phyloP scores from a whole-genome alignment of 1,140 invertebrate species.

The Sycophila sp. region DNA sequence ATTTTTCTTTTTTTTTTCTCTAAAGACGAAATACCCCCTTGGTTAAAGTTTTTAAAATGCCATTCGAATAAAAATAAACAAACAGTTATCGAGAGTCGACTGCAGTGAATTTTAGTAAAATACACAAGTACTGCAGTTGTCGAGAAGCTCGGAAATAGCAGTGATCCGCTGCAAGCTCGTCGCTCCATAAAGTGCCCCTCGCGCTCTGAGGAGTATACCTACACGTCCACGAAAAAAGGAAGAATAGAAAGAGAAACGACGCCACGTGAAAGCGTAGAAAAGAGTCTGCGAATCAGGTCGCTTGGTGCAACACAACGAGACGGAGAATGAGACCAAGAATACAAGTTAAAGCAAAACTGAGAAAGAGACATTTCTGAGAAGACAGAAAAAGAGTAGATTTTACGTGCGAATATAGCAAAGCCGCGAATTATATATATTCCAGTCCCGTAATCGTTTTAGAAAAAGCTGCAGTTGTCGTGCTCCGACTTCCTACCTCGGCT shows the following conservation, averaged over 20 bases:
- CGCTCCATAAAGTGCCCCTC: not conserved
- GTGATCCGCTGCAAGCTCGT: not conserved
- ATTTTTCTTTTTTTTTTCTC: too few relatives aligned
- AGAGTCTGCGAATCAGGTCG: not conserved
- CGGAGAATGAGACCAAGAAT: not conserved
- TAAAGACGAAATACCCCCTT: too few relatives aligned
- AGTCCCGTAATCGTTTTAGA: too few relatives aligned
- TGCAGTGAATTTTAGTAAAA: too few relatives aligned
- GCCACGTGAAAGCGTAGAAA: not conserved
- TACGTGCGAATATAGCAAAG: not conserved
- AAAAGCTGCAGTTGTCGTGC: not conserved
- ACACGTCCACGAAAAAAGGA: not conserved
- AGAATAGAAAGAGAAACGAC: not conserved
- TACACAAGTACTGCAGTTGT: too few relatives aligned
- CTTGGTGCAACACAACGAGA: not conserved
- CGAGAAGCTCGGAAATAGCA: too few relatives aligned
- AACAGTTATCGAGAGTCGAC: too few relatives aligned
- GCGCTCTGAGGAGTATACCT: too few relatives aligned
- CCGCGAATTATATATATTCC: too few relatives aligned
- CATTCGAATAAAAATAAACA: too few relatives aligned
- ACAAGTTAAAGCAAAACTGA: not conserved
- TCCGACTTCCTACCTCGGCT: not conserved
- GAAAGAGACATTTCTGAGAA: not conserved
- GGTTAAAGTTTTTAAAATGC: too few relatives aligned
- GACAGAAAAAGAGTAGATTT: not conserved